Percentiles rank a stretch among this genome's conserved stretches.
Evolutionary conservation across 2,888 invertebrate species (phyloP).

Genomic region (Serrognathus titanus): DNA sequence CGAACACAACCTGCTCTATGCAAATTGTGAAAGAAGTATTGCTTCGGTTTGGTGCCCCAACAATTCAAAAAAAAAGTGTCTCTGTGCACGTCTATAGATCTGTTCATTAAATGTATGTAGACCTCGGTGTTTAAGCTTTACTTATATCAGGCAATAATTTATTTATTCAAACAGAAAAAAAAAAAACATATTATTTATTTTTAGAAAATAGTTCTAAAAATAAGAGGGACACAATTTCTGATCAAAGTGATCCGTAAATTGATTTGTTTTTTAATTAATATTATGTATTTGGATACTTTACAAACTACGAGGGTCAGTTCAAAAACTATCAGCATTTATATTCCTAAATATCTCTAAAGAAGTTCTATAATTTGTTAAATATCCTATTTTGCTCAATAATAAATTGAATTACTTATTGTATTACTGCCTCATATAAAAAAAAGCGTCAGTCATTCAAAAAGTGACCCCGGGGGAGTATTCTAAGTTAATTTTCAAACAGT

Average conservation of each 20-base stretch:
- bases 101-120: neutral
- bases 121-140: conserved; percentile 1
- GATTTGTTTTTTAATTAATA: too few relatives aligned
- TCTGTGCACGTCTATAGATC: conserved; percentile 3
- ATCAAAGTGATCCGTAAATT: too few relatives aligned
- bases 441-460: conserved; percentile 10
- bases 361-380: too few relatives aligned
- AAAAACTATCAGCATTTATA: too few relatives aligned
- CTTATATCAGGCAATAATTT: conserved; percentile 1
- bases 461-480: neutral
- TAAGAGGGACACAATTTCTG: too few relatives aligned
- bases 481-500: neutral
- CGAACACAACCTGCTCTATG: conserved; percentile 19
- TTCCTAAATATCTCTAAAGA: too few relatives aligned
- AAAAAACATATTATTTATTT: too few relatives aligned
- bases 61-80: conserved; percentile 8
- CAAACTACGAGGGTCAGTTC: too few relatives aligned
- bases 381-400: too few relatives aligned
- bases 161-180: neutral
- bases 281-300: too few relatives aligned
- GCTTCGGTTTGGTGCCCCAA: conserved; percentile 10
- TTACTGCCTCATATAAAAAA: conserved; percentile 7
- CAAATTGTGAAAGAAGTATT: conserved; percentile 18
- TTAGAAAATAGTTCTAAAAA: too few relatives aligned
- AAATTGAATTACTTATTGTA: neutral